Conservation (phyloP, 2,888 invertebrate species). For the Coleophora deauratella region DNA sequence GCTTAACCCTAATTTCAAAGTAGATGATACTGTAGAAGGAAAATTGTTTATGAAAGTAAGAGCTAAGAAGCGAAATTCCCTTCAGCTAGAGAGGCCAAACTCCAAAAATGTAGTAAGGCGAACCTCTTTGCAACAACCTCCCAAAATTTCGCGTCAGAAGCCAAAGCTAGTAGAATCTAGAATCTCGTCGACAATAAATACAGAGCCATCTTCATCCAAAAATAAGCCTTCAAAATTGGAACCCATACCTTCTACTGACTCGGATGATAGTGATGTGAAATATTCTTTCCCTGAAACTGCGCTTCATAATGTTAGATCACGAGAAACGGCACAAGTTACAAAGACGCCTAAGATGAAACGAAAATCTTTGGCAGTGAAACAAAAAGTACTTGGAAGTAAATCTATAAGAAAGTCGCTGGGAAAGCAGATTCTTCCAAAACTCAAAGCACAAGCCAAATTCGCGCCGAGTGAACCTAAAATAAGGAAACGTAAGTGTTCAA, state of each 20-base stretch:
- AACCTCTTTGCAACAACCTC: slow-evolving; percentile 54
- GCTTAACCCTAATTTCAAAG: slow-evolving; percentile 54
- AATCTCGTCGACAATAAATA: slow-evolving; percentile 4
- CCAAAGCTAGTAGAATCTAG: slow-evolving; percentile 37
- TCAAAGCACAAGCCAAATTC: slow-evolving; percentile 21
- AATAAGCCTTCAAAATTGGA: slow-evolving; percentile 30
- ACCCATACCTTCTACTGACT: slow-evolving; percentile 41
- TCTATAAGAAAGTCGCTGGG: slow-evolving; percentile 55
- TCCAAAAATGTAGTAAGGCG: slow-evolving; percentile 52
- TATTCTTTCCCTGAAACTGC: slow-evolving; percentile 54
- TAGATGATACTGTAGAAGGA: slow-evolving; percentile 31
- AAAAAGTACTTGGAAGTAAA: slow-evolving; percentile 46
- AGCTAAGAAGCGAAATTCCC: slow-evolving; percentile 51
- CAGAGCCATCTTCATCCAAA: slow-evolving; percentile 21
- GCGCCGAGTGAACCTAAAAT: slow-evolving; percentile 32
- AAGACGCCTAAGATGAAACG: slow-evolving; percentile 17
- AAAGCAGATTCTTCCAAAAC: slow-evolving; percentile 29
- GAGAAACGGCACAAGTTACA: not conserved
- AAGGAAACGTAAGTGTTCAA: slow-evolving; percentile 50
- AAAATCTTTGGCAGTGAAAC: slow-evolving; percentile 41
- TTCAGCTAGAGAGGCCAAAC: slow-evolving; percentile 56
- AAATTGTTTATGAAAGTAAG: slow-evolving; percentile 54
- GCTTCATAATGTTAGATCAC: not conserved
- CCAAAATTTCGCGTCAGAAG: slow-evolving; percentile 53
- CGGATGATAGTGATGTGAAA: slow-evolving; percentile 62